Base-by-base conservation (phyloP, 1,140 invertebrate species). In the Bombus superbus region DNA sequence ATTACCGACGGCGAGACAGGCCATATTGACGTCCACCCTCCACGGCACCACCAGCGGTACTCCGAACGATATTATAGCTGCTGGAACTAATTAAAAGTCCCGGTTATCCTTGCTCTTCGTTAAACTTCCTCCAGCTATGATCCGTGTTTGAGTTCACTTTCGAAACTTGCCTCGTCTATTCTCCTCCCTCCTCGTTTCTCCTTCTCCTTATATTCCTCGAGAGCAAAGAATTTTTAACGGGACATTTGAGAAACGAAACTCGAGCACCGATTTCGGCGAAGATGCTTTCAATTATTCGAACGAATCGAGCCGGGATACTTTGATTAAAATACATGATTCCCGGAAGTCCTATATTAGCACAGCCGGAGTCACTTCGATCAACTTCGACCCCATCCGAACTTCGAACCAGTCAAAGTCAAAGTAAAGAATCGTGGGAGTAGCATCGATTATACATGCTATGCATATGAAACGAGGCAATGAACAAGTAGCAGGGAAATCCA, bases 31-130 rank as follows among this genome's bases (percentile, higher is more conserved):
- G 82, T 96, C 95, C 25, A 96, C 94, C 84, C 95, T 94, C 95
- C 96, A 96, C 59, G 95, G 95, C 32, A 96, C 95, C 66, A 95
- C 92, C 32, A 96, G 87, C 4, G 93, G 93, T 86, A 95, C 94
- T 47, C 96, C 96, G 87, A 96, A 97, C 32, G 96, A 97, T 77
- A 96, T 95, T 75, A 97, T 96, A 18, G 96, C 96, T 38, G 96
- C 96, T 87, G 96, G 96, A 88, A 96, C 96, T 97, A 91, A 92
- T 90, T 89, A 86, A 89, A 84, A 77, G 71, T 69, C 76, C 57
- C 69, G 44, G 88, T 89, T 86, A 86, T 68, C 47, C 71, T 81
- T 59, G 83, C 83, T 85, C 77, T 85, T 85, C 77, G 83, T 85
- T 85, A 80, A 85, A 85, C 76, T 80, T 85, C 57, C 68, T 28